Evolutionary conservation across 2,797 vertebrate species (phyloP).

Genomic region (Tragelaphus eurycerus): DNA sequence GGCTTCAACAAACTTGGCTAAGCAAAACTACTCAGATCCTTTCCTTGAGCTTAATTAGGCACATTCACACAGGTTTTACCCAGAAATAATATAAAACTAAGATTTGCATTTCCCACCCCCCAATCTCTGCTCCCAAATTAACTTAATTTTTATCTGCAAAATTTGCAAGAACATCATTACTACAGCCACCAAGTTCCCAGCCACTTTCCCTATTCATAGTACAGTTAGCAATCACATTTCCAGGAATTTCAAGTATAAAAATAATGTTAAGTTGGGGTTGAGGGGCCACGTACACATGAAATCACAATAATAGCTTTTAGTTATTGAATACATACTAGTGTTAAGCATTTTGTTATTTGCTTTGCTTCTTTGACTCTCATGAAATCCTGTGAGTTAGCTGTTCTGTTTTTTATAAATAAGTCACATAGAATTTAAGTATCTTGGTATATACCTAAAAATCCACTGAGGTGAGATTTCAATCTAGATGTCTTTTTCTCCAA

Average conservation of each 20-base stretch:
- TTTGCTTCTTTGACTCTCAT: slow-evolving; percentile 25
- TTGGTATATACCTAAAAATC: background rate
- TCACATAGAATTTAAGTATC: background rate
- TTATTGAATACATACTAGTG: background rate
- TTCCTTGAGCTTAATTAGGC: background rate
- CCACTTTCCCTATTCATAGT: background rate
- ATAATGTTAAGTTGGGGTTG: background rate
- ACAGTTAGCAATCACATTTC: background rate
- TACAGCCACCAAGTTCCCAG: background rate
- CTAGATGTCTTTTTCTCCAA: background rate
- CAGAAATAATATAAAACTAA: background rate
- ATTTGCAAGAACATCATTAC: background rate
- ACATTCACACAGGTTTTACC: background rate
- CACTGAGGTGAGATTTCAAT: background rate
- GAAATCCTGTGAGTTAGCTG: background rate
- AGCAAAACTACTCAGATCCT: background rate
- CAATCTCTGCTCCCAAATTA: background rate
- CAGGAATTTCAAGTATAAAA: slow-evolving; percentile 20
- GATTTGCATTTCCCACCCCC: background rate
- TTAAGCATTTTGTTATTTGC: background rate
- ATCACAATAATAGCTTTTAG: background rate
- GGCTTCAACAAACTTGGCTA: background rate
- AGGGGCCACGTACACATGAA: background rate
- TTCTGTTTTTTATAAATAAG: background rate
- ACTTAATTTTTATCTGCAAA: background rate